Percentiles rank a stretch among this genome's conserved stretches.
These are phyloP conservation scores for Prosopocoilus inquinatus DNA, from an alignment of 2,888 invertebrate species.

Conservation along the genomic window DNA sequence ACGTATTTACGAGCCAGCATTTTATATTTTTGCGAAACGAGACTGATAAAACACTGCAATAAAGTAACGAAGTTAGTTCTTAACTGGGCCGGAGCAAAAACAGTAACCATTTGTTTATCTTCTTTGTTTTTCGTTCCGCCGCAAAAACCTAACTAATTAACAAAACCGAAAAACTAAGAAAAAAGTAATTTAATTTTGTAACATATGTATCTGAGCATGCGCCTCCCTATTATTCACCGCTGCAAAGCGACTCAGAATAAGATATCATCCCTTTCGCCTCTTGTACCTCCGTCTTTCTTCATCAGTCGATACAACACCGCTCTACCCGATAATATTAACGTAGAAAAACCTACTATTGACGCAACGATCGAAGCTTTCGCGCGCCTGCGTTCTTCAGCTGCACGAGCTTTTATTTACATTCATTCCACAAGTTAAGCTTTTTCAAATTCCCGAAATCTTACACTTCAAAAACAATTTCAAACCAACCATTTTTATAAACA, in stretches of 20 bases:
- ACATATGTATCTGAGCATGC: conserved; percentile 22
- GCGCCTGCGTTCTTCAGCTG: conserved; percentile 18
- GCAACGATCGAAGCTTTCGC: conserved; percentile 20
- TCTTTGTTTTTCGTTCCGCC: conserved; percentile 6
- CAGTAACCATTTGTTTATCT: conserved; percentile 15
- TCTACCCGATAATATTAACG: conserved; percentile 28
- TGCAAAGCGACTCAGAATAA: conserved; percentile 27
- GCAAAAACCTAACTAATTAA: conserved; percentile 26
- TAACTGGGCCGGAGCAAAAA: conserved; percentile 14
- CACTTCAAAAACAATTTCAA: background rate
- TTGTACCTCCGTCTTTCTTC: conserved; percentile 22
- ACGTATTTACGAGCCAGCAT: conserved; percentile 12
- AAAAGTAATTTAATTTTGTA: conserved; percentile 33
- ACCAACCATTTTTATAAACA: background rate
- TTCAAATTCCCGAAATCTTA: background rate
- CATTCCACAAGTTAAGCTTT: background rate
- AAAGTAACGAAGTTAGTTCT: conserved; percentile 13
- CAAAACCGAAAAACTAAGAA: conserved; percentile 28
- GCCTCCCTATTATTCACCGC: conserved; percentile 15
- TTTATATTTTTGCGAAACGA: conserved; percentile 8
- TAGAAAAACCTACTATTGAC: conserved; percentile 28
- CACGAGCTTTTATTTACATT: conserved; percentile 14
- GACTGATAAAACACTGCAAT: conserved; percentile 2
- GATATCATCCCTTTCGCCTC: conserved; percentile 28
- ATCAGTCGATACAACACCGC: conserved; percentile 34